phyloP scores from a whole-genome alignment of 2,888 invertebrate genomes.

The Resseliella maxima region DNA sequence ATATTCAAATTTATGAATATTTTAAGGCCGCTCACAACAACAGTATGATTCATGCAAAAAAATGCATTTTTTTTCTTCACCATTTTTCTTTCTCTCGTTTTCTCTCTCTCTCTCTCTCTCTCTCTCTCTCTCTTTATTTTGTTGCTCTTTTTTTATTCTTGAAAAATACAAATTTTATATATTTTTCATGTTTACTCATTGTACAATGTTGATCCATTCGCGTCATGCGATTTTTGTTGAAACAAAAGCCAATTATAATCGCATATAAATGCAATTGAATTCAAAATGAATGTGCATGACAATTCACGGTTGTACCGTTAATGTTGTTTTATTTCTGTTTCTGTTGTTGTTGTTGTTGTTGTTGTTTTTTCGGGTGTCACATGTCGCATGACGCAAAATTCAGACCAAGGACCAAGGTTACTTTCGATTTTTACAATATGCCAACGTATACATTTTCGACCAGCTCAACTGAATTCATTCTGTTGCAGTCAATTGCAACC shows the following conservation, averaged over 20 bases:
- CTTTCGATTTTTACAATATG: slow-evolving; percentile 23
- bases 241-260: slow-evolving; percentile 30
- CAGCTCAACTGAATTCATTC: background rate
- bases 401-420: slow-evolving; percentile 44
- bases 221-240: slow-evolving; percentile 21
- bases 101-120: too few species aligned
- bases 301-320: slow-evolving; percentile 14
- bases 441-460: background rate
- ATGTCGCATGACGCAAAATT: slow-evolving; percentile 13
- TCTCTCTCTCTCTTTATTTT: too few species aligned
- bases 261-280: slow-evolving; percentile 22
- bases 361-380: slow-evolving; percentile 45
- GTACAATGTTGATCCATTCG: background rate
- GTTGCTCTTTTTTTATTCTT: background rate
- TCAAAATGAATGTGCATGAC: slow-evolving; percentile 41
- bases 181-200: background rate
- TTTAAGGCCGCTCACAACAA: slow-evolving; percentile 31
- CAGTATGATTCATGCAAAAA: slow-evolving; percentile 33
- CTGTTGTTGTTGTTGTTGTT: too few species aligned
- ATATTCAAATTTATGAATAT: slow-evolving; percentile 53
- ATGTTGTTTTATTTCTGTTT: too few species aligned
- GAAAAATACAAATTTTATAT: background rate
- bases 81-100: background rate
- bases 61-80: background rate
- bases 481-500: background rate